Base-by-base conservation (phyloP, 1,140 invertebrate genomes). In the Drosophila lini region DNA sequence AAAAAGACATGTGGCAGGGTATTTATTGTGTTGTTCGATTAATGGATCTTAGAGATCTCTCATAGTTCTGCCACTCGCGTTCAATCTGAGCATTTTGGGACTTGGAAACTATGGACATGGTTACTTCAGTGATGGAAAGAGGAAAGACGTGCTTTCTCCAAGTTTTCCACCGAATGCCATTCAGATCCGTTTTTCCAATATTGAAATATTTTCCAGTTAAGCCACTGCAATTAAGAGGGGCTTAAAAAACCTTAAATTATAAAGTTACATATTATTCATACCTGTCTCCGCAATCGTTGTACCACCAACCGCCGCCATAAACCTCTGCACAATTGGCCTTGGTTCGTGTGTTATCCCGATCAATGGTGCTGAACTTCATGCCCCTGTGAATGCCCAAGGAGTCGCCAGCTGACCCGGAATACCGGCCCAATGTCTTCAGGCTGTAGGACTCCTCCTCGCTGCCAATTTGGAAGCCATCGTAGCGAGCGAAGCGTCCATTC, bases 1-100 rank as follows among this genome's bases (percentile, higher is more conserved):
- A 7, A 36, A 50, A 61, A 80, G 73, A 34, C 83, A 86, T 83
- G 86, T 83, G 15, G 1, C 7, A 5, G 7, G 13, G 7, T 4
- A 15, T 50, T 4, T 22, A 10, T 6, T 1, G n/a, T 3, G 5
- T 31, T 19, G 25, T 7, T 55, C 9, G 2, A 10, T 55, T 9
- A 50, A 16, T 16, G 3, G n/a, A 28, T 25, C 22, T 1, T 1
- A 15, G 22, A 22, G 32, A 8, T 38, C 8, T 36, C 1, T 22
- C 50, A 22, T 22, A 34, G 16, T 5, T 22, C 13, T 22, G 1
- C 3, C 6, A 22, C 1, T 15, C 19, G 9, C 32, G 7, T 9
- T 34, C 8, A 9, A 52, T 34, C 50, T 9, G 31, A 52, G 16
- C 50, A 8, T 15, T 4, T 15, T 6, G 16, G 16, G 31, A 34